These are phyloP conservation scores for Nephrotoma appendiculata DNA, from an alignment of 2,888 invertebrate species.

Conservation along the genomic window DNA sequence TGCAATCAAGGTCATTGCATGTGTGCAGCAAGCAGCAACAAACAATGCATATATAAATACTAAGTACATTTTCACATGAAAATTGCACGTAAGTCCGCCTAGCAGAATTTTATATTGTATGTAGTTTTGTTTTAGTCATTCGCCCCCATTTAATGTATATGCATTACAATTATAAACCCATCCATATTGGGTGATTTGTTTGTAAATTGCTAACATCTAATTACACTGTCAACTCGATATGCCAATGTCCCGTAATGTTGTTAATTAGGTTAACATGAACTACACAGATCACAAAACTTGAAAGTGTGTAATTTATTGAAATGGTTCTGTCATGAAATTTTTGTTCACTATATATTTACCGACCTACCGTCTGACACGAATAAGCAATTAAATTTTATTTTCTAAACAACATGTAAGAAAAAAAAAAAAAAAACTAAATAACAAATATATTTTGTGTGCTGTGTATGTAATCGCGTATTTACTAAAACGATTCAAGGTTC, in stretches of 20 bases:
- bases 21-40: not conserved
- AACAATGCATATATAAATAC: not conserved
- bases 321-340: not conserved
- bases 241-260: not conserved
- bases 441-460: not conserved
- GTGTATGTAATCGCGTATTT: not conserved
- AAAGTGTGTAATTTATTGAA: not conserved
- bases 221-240: not conserved
- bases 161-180: not conserved
- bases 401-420: not conserved
- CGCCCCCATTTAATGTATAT: not conserved
- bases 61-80: not conserved
- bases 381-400: conserved; percentile 2
- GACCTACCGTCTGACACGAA: conserved; percentile 4
- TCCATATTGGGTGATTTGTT: not conserved
- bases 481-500: not conserved
- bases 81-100: not conserved
- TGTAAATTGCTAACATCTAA: not conserved
- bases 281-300: not conserved
- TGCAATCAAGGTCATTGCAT: not conserved
- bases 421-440: not conserved
- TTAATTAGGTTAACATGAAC: not conserved
- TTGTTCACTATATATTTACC: not conserved
- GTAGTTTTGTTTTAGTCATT: not conserved
- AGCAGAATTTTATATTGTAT: not conserved